Evolutionary conservation across 2,797 vertebrate species (phyloP).

Genomic region (Sebastiscus tertius): DNA sequence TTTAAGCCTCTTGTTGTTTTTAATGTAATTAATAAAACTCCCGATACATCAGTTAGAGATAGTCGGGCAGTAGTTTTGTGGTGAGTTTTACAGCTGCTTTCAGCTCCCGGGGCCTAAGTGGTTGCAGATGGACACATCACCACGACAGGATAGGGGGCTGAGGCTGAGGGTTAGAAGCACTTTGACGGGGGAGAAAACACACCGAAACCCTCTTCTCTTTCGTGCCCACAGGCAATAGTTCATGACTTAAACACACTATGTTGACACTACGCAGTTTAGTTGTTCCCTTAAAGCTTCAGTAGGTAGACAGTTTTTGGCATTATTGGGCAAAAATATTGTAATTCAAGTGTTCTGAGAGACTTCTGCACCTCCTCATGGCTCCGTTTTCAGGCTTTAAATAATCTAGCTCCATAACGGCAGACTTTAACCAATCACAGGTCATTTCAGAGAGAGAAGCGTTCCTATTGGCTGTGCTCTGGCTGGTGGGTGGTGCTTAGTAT

Average conservation of each 20-base stretch:
- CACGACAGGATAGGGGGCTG: background rate
- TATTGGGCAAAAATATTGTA: too few species aligned
- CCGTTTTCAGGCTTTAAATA: too few species aligned
- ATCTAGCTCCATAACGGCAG: too few species aligned
- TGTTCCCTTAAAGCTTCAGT: background rate
- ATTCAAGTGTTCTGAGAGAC: too few species aligned
- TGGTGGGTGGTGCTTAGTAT: too few species aligned
- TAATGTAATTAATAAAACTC: constrained; percentile 80
- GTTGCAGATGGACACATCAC: constrained; percentile 49
- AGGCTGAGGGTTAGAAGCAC: constrained; percentile 17
- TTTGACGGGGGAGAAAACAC: background rate
- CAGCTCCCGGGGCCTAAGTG: constrained; percentile 24
- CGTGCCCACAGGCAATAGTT: background rate
- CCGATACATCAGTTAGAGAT: constrained; percentile 41
- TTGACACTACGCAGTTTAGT: background rate
- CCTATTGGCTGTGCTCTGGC: too few species aligned
- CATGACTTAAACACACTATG: background rate
- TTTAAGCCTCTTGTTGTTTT: constrained; percentile 81
- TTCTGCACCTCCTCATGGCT: too few species aligned
- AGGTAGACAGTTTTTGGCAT: too few species aligned
- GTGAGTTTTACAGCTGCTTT: constrained; percentile 38
- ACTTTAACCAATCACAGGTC: too few species aligned
- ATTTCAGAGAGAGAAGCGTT: too few species aligned
- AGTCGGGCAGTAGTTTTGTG: constrained; percentile 10
- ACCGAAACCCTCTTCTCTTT: background rate